Percentiles rank a stretch among this genome's conserved stretches.
Evolutionary conservation across 2,797 vertebrate species (phyloP).

Genomic region (Coilia nasus): DNA sequence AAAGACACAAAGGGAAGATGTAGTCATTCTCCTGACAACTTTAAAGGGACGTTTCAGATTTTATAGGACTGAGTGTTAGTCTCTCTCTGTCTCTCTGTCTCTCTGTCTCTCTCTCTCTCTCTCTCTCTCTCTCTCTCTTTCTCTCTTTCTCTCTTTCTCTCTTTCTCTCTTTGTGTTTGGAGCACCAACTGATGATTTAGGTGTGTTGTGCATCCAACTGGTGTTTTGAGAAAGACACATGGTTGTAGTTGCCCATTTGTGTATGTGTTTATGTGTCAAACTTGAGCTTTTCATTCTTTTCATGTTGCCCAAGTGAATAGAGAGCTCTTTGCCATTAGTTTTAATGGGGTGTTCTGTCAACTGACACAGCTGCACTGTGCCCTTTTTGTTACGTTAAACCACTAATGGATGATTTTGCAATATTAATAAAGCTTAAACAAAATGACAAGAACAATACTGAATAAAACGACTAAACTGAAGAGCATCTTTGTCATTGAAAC

Average conservation of each 20-base stretch:
- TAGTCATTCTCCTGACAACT: background rate
- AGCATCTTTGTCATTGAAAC: conserved; percentile 1
- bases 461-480: conserved; percentile 56
- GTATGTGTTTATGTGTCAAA: conserved; percentile 21
- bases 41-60: conserved; percentile 9
- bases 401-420: conserved; percentile 64
- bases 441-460: conserved; percentile 49
- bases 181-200: background rate
- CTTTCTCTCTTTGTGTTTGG: background rate
- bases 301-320: background rate
- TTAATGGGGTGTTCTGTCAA: conserved; percentile 41
- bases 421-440: conserved; percentile 63
- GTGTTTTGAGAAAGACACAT: conserved; percentile 7
- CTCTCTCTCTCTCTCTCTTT: background rate
- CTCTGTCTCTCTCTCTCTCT: background rate
- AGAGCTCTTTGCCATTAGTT: conserved; percentile 27
- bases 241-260: conserved; percentile 30
- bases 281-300: conserved; percentile 2
- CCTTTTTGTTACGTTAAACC: conserved; percentile 65
- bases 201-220: background rate
- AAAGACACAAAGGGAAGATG: conserved; percentile 45
- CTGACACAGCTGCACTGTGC: conserved; percentile 61
- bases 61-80: conserved; percentile 39
- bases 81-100: background rate
- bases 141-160: background rate